Evolutionary conservation across 2,797 vertebrate genomes (phyloP).

Genomic region (Coracias cyanogaster): DNA sequence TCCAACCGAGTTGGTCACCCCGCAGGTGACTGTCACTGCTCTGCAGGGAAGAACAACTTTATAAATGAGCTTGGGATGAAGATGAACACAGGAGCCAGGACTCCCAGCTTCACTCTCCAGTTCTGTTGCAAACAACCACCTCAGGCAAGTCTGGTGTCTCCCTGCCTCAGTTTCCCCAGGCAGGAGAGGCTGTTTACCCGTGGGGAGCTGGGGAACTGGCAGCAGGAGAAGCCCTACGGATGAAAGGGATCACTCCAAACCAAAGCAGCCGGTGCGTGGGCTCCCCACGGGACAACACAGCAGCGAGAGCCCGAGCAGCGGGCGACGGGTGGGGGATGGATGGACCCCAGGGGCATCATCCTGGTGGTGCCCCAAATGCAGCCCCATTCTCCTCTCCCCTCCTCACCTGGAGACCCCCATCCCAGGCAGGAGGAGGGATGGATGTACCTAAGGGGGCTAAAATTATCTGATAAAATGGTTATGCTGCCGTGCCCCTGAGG

Average conservation of each 20-base stretch:
- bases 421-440: neutral
- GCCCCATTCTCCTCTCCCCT: neutral
- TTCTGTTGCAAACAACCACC: neutral
- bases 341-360: neutral
- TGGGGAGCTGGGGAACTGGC: accelerated
- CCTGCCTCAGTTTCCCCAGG: constrained; percentile 13
- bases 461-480: neutral
- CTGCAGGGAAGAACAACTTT: neutral
- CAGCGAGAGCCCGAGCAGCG: accelerated
- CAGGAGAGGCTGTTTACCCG: neutral
- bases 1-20: accelerated
- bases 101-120: accelerated
- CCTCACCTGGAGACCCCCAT: no score
- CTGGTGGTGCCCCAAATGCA: neutral
- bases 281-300: neutral
- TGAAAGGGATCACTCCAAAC: neutral
- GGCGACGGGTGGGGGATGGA: neutral
- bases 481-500: neutral
- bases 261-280: accelerated
- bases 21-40: accelerated
- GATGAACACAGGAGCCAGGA: neutral
- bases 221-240: neutral
- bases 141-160: neutral
- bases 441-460: neutral
- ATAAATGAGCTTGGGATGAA: neutral